Evolutionary conservation across 1,140 invertebrate species (phyloP).

Genomic region (Pseudomyrmex concolor): DNA sequence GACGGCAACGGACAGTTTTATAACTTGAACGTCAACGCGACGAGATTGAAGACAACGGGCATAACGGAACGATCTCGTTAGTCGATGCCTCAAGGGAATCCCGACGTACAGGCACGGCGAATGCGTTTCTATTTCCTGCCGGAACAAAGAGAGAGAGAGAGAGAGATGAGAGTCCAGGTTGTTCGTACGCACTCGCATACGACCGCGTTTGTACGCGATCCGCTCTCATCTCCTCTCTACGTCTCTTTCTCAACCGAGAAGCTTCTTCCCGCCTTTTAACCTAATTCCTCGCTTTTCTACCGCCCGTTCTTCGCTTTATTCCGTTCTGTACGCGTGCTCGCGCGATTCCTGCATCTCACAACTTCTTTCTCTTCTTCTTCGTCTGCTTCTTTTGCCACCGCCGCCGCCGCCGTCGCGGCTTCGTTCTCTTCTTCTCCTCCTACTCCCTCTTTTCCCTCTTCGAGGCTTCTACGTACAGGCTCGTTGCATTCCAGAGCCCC

Average conservation of each 20-base stretch:
- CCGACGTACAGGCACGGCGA: slow-evolving; percentile 8
- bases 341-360: slow-evolving; percentile 36
- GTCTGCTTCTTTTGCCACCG: neutral
- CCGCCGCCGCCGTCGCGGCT: neutral
- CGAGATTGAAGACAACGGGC: slow-evolving; percentile 38
- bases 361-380: slow-evolving; percentile 49
- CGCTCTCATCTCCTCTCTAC: neutral
- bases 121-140: slow-evolving; percentile 42
- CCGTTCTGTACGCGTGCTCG: slow-evolving; percentile 7
- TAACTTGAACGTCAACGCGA: slow-evolving; percentile 12
- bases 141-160: slow-evolving; percentile 14
- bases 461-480: slow-evolving; percentile 53
- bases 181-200: slow-evolving; percentile 11
- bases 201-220: no score
- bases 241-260: neutral
- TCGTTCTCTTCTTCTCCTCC: slow-evolving; percentile 54
- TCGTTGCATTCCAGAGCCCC: slow-evolving; percentile 77
- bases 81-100: slow-evolving; percentile 28
- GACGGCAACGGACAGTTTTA: slow-evolving; percentile 14
- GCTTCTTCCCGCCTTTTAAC: slow-evolving; percentile 57
- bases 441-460: slow-evolving; percentile 41
- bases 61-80: slow-evolving; percentile 52
- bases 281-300: slow-evolving; percentile 58
- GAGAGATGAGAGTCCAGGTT: slow-evolving; percentile 60
- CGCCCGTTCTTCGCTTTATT: slow-evolving; percentile 17